Base-by-base conservation (phyloP, 35 echinoderm and acorn worm species). In the Diadema setosum region DNA sequence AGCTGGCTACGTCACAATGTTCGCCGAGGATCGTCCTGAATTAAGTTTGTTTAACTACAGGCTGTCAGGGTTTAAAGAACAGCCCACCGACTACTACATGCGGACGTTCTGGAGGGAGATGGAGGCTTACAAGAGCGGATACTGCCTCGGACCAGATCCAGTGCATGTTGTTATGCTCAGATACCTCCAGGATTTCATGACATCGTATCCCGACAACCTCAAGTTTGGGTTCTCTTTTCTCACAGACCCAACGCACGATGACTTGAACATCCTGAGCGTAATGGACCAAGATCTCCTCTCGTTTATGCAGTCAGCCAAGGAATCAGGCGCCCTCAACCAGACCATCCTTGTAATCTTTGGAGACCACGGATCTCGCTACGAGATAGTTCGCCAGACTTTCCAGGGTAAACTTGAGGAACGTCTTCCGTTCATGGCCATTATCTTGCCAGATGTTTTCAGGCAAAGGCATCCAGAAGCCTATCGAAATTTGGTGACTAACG, bases 11-110 rank as follows among this genome's bases (percentile, higher is more conserved):
- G 91, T 80, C 8, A 93, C 91, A 39, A 69, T 93, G 74, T 87
- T 93, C 81, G 91, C 91, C 8, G 84, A 87, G 49, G 91, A 93
- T 65, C 34, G 40, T 16, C 91, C 91, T 2, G 29, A 61, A 1
- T 43, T 87, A 12, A 33, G 69, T 3, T 44, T 84, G 26, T 93
- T 87, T 70, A 93, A 93, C 65, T 63, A 73, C 17, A 21, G 83
- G 5, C 45, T 93, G 15, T 87, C 86, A 26, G 91, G 91, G 14
- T 93, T 93, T 69, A 73, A 87, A 2, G 24, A 65, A 5, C 83
- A 87, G 42, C 91, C 91, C 4, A 93, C 91, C 44, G 91, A 93
- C 63, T 84, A 93, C 43, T 93, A 93, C 60, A 93, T 93, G 91
- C 30, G 91, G 32, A 93, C 84, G 3, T 87, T 87, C 15, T 93